A percentile compares a stretch with the other conserved stretches of the same genome.
Evolutionary conservation across 2,888 invertebrate genomes (phyloP).

Genomic region (Andrena praecox): DNA sequence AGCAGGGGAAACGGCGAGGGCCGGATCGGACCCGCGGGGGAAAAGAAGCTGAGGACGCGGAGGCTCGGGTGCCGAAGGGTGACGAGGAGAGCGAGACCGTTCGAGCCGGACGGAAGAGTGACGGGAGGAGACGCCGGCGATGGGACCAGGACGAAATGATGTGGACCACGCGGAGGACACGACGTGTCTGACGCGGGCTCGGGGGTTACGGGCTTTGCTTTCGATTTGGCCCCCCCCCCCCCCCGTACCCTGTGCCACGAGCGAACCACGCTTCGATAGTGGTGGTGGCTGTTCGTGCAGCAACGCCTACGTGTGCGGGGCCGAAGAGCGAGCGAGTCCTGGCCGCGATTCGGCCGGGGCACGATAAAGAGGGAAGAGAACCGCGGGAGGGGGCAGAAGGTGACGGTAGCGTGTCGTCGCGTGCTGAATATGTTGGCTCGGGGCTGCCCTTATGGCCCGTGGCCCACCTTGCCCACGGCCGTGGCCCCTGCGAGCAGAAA

Average conservation of each 20-base stretch:
- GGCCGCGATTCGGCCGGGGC: background rate
- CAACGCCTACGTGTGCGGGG: conserved; percentile 53
- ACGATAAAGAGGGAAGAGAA: conserved; percentile 1
- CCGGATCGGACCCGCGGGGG: conserved; percentile 7
- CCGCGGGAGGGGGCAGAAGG: conserved; percentile 46
- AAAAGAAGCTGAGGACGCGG: conserved; percentile 2
- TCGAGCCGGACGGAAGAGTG: background rate
- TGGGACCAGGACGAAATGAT: conserved; percentile 65
- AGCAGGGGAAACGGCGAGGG: background rate
- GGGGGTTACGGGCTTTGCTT: conserved; percentile 78
- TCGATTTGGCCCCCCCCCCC: conserved; percentile 72
- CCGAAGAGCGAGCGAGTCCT: conserved; percentile 28
- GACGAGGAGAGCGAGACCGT: conserved; percentile 2
- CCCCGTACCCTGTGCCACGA: conserved; percentile 65
- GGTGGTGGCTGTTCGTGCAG: conserved; percentile 53
- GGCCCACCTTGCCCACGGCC: conserved; percentile 64
- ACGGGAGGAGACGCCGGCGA: conserved; percentile 12
- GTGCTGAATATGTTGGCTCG: conserved; percentile 68
- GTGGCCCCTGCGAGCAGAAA: conserved; percentile 56
- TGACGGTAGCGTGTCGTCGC: conserved; percentile 76
- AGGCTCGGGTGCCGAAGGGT: background rate
- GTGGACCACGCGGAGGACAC: conserved; percentile 80
- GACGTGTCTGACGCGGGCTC: conserved; percentile 74
- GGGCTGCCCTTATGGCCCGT: conserved; percentile 69
- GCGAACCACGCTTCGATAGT: conserved; percentile 52